phyloP scores from a whole-genome alignment of 2,888 invertebrate species.

The Idaea aversata region DNA sequence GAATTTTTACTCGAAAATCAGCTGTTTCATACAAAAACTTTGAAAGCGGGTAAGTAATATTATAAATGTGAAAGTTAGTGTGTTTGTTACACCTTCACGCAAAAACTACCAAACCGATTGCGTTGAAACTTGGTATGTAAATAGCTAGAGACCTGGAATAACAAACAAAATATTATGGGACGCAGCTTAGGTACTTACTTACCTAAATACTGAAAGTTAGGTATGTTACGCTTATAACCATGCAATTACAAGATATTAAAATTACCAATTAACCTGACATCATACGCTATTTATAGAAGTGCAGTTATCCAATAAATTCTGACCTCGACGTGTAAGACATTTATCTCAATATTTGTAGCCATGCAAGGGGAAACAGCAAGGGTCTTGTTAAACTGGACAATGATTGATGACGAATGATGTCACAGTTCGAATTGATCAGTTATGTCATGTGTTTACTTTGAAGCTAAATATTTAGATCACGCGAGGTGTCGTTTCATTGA shows the following conservation, averaged over 20 bases:
- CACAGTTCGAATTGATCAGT: constrained; percentile 37
- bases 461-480: constrained; percentile 40
- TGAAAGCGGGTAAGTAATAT: no score
- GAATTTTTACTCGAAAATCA: no score
- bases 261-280: background rate
- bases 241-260: background rate
- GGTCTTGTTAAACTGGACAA: constrained; percentile 44
- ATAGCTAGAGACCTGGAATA: no score
- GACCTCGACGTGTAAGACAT: constrained; percentile 32
- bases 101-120: no score
- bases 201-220: no score
- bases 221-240: background rate
- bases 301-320: constrained; percentile 28
- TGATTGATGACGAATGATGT: constrained; percentile 58
- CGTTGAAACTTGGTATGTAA: no score
- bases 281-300: constrained; percentile 4
- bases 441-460: constrained; percentile 45
- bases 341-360: constrained; percentile 20
- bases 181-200: no score
- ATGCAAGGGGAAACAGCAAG: constrained; percentile 32
- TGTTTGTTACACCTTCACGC: no score
- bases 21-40: no score
- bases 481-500: constrained; percentile 10
- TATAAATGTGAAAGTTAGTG: no score
- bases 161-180: no score